A percentile compares a stretch with the other conserved stretches of the same genome.
Conservation (phyloP, 1,140 invertebrate genomes). For the Neodiprion virginianus region DNA sequence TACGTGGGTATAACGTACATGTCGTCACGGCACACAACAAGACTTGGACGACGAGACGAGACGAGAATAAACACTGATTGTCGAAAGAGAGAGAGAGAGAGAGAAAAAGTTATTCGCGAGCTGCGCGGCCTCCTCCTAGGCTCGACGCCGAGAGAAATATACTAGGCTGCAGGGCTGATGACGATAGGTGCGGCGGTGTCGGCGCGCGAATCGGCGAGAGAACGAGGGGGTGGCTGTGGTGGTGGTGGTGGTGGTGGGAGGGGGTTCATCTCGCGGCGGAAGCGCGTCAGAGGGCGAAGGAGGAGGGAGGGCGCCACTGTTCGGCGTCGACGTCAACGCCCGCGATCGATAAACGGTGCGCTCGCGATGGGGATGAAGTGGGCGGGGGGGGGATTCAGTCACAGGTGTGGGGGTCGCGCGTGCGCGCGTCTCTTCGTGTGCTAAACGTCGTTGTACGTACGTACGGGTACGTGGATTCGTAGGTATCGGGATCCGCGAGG, state of each 20-base stretch:
- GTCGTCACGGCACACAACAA: no score
- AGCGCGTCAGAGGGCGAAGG: slow-evolving; percentile 23
- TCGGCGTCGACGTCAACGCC: slow-evolving; percentile 53
- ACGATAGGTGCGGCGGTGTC: slow-evolving; percentile 10
- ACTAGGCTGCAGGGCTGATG: background rate
- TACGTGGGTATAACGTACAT: no score
- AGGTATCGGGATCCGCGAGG: background rate
- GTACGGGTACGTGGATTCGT: background rate
- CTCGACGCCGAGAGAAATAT: background rate
- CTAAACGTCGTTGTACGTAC: background rate
- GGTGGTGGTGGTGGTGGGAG: slow-evolving; percentile 22
- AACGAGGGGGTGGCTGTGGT: slow-evolving; percentile 28
- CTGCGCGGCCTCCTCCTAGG: background rate
- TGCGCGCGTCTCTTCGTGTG: slow-evolving; percentile 8
- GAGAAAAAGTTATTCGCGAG: background rate
- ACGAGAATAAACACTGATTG: no score
- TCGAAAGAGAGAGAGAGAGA: no score
- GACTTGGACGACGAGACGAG: no score
- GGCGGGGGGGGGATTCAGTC: slow-evolving; percentile 23
- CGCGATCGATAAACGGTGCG: slow-evolving; percentile 40
- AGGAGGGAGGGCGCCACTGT: slow-evolving; percentile 48
- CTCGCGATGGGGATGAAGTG: slow-evolving; percentile 36
- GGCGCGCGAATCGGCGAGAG: slow-evolving; percentile 17
- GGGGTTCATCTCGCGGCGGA: slow-evolving; percentile 28
- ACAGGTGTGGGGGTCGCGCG: slow-evolving; percentile 8